Base-by-base conservation (phyloP, 2,888 invertebrate genomes). In the Latheticus oryzae region DNA sequence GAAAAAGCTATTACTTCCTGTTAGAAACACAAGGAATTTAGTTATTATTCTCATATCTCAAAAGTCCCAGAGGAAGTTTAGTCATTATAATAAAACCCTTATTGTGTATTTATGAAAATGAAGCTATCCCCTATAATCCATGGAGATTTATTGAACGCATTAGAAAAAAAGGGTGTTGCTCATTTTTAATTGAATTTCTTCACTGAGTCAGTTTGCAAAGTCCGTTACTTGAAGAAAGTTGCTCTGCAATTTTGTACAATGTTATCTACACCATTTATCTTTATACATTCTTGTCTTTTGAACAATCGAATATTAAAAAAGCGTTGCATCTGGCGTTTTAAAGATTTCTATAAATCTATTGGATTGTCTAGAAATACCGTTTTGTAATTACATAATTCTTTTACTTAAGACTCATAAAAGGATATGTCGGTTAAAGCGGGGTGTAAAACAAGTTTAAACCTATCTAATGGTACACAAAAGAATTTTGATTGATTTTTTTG, bases 401-500 rank as follows among this genome's bases (percentile, higher is more conserved):
- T 7, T 3, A 26, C 4, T 26, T 7, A 9, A 26, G 9, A 2
- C 9, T 7, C 3, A 7, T 8, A 8, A 7, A 26, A 26, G 26
- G 9, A 3, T 26, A 9, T 26, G 26, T 26, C 26, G 26, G 26
- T 26, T 21, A 21, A 21, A 21, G 21, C 5, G 3, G 12, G 30
- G 30, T 12, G 12, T 8, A 30, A 30, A 30, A 30, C n/a, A 17
- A 11, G 23, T 21, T 13, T 38, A 9, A 21, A 17, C 5, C 9
- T 23, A 11, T 21, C 38, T 11, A 9, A 21, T 17, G 17, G 21
- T 16, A 11, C 23, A 42, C 15, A 42, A 42, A 42, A 33, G 32
- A 45, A 45, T 45, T 45, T 45, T 45, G 32, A 45, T 45, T 32
- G 45, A 45, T 32, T 45, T 32, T 45, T 45, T 45, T 45, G 15